A percentile compares a stretch with the other conserved stretches of the same genome.
phyloP scores from a whole-genome alignment of 2,888 invertebrate species.

The Crocallis elinguaria region DNA sequence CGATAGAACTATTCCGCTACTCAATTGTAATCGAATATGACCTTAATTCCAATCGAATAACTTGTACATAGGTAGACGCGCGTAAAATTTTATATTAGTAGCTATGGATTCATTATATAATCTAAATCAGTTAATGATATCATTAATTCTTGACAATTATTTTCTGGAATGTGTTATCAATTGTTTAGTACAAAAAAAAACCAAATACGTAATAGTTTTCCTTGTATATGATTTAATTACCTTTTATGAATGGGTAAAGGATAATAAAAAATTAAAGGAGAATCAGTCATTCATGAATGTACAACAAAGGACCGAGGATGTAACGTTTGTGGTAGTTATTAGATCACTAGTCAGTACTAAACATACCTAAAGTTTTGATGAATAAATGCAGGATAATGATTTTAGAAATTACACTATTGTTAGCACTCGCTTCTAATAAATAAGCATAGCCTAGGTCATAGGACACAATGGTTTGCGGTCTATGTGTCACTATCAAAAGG shows the following conservation, averaged over 20 bases:
- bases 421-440: background rate
- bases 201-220: background rate
- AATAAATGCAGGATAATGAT: background rate
- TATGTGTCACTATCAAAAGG: background rate
- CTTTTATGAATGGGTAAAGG: background rate
- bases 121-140: background rate
- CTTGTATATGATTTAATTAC: background rate
- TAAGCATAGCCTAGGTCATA: background rate
- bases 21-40: slow-evolving; percentile 19
- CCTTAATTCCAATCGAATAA: slow-evolving; percentile 17
- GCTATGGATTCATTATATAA: background rate
- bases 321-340: no score
- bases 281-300: background rate
- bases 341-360: no score
- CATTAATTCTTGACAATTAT: background rate
- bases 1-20: slow-evolving; percentile 17
- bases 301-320: no score
- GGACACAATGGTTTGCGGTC: background rate
- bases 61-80: background rate
- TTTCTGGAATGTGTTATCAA: no score
- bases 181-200: no score
- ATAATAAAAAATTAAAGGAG: background rate
- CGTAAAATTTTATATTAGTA: background rate
- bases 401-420: background rate
- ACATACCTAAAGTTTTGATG: no score